Evolutionary conservation across 1,140 invertebrate genomes (phyloP).

Genomic region (Eciton burchellii): DNA sequence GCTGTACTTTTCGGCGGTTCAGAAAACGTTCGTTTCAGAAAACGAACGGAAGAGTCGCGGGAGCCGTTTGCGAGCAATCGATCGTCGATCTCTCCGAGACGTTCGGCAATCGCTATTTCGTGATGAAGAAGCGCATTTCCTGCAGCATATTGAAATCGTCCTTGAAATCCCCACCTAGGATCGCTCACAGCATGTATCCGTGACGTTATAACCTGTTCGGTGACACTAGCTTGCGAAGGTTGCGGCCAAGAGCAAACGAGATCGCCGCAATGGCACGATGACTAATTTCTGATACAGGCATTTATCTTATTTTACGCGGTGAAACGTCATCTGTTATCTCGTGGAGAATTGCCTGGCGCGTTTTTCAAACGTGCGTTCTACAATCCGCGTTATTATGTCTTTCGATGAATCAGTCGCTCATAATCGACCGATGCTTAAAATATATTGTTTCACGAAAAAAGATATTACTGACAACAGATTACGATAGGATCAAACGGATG

Average conservation of each 20-base stretch:
- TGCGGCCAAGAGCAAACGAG: slow-evolving; percentile 9
- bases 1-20: too few species aligned
- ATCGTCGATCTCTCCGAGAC: background rate
- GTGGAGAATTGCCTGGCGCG: background rate
- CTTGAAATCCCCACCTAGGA: slow-evolving; percentile 42
- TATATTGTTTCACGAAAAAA: background rate
- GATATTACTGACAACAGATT: background rate
- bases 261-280: background rate
- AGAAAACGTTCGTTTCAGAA: background rate
- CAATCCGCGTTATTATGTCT: background rate
- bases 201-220: slow-evolving; percentile 14
- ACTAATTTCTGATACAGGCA: slow-evolving; percentile 30
- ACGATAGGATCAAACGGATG: too few species aligned
- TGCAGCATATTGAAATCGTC: background rate
- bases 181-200: background rate
- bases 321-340: background rate
- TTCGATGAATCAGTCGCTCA: background rate
- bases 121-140: slow-evolving; percentile 5
- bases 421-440: background rate
- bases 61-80: background rate
- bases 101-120: background rate
- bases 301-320: background rate
- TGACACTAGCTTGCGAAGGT: slow-evolving; percentile 26
- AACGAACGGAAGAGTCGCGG: background rate
- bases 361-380: background rate